Conservation (phyloP, 1,140 invertebrate genomes). For the Conopomorpha cramerella region DNA sequence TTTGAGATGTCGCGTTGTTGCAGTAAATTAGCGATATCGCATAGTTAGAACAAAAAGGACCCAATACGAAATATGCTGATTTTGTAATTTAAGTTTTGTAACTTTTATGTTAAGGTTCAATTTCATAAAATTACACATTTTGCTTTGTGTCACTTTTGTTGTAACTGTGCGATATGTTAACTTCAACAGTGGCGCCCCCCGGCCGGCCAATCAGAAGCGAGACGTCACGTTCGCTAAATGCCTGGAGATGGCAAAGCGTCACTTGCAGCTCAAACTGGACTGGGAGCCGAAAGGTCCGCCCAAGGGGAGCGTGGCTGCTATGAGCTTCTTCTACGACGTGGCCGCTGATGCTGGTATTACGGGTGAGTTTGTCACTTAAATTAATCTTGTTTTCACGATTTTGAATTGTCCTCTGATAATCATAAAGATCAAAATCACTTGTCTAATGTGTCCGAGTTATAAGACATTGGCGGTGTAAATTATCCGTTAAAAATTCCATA, state of each 20-base stretch:
- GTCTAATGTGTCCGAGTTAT: neutral
- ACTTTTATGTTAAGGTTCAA: too few relatives aligned
- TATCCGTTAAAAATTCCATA: neutral
- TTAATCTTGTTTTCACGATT: constrained; percentile 1
- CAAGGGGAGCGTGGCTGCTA: constrained; percentile 72
- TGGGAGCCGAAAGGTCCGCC: constrained; percentile 48
- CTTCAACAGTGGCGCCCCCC: constrained; percentile 16
- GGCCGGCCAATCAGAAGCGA: constrained; percentile 14
- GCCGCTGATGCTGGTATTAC: constrained; percentile 82
- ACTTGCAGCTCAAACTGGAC: constrained; percentile 52
- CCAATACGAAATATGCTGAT: too few relatives aligned
- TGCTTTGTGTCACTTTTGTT: too few relatives aligned
- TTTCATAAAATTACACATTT: too few relatives aligned
- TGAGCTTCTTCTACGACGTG: constrained; percentile 94
- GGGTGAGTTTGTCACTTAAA: constrained; percentile 36
- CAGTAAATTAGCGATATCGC: too few relatives aligned
- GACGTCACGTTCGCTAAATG: constrained; percentile 22
- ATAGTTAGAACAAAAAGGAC: too few relatives aligned
- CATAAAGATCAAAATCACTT: neutral
- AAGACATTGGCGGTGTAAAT: neutral
- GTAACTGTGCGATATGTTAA: too few relatives aligned
- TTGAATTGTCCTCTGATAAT: neutral
- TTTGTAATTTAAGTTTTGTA: too few relatives aligned
- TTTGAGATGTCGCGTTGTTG: too few relatives aligned
- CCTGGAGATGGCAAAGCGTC: constrained; percentile 31